Evolutionary conservation across 1,140 invertebrate genomes (phyloP).

Genomic region (Listronotus bonariensis): DNA sequence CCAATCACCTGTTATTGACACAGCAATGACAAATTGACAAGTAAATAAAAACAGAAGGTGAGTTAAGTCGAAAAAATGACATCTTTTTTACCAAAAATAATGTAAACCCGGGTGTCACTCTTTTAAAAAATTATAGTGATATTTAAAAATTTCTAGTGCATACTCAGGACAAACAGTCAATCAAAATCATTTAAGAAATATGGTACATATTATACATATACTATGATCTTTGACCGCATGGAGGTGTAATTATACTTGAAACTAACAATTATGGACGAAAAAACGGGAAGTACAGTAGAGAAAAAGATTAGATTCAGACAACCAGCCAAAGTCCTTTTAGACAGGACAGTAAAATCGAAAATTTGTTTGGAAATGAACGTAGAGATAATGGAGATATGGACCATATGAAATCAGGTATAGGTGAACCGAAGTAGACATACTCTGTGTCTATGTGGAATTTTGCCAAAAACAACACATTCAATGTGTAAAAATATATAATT

Average conservation of each 20-base stretch:
- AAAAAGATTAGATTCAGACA: constrained; percentile 12
- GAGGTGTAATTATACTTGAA: constrained; percentile 10
- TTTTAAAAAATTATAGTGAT: too few species aligned
- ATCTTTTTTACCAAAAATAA: too few species aligned
- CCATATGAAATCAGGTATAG: constrained; percentile 3
- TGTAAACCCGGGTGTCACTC: too few species aligned
- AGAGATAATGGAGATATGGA: constrained; percentile 6
- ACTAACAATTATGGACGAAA: constrained; percentile 7
- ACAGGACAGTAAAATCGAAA: background rate
- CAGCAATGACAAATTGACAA: too few species aligned
- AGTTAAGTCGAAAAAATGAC: too few species aligned
- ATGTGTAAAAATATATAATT: too few species aligned
- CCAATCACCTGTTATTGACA: too few species aligned
- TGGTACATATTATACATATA: background rate
- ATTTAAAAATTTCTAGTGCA: too few species aligned
- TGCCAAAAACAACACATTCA: constrained; percentile 1
- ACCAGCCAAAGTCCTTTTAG: constrained; percentile 1
- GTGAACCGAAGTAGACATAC: constrained; percentile 31
- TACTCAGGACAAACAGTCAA: too few species aligned
- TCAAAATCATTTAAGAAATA: background rate
- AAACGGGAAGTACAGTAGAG: background rate
- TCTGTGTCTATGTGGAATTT: background rate
- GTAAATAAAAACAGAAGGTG: too few species aligned
- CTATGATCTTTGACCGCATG: constrained; percentile 1
- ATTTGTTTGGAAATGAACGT: background rate